Conservation (phyloP, 2,113 vertebrate species). For the Phalacrocorax pelagicus region DNA sequence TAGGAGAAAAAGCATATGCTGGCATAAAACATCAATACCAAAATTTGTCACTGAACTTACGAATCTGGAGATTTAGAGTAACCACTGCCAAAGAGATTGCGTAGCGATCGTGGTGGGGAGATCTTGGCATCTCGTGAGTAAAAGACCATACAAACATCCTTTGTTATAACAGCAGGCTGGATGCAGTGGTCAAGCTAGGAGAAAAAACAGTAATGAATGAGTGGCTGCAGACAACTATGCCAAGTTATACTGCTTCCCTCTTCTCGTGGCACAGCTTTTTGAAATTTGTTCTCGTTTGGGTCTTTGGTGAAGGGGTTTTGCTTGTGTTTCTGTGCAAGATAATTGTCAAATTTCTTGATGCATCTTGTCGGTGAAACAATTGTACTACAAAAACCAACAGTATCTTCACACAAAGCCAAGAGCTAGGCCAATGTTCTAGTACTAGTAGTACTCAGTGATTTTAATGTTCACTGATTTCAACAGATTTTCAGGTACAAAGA, state of each 20-base stretch:
- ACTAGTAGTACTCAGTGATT: not conserved
- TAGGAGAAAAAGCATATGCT: not conserved
- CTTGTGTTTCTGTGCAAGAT: not conserved
- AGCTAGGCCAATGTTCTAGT: not conserved
- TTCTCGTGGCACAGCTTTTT: not conserved
- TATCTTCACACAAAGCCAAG: not conserved
- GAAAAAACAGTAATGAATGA: not conserved
- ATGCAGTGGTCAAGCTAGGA: conserved; percentile 96
- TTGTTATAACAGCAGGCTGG: conserved; percentile 96
- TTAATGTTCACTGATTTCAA: not conserved
- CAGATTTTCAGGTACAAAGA: not conserved
- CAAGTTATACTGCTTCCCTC: not conserved
- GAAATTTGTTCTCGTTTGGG: not conserved
- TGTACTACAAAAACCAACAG: too few species aligned
- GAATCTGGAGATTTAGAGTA: conserved; percentile 95
- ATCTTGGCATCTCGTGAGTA: conserved; percentile 96
- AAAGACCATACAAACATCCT: conserved; percentile 98
- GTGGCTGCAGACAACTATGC: not conserved
- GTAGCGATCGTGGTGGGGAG: conserved; percentile 92
- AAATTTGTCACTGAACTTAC: conserved; percentile 58
- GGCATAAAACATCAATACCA: fast-evolving
- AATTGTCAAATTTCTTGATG: not conserved
- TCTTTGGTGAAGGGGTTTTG: not conserved
- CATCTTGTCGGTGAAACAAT: too few species aligned
- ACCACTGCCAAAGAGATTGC: conserved; percentile 94